phyloP scores from a whole-genome alignment of 2,797 vertebrate genomes.

The Neoniphon sammara region DNA sequence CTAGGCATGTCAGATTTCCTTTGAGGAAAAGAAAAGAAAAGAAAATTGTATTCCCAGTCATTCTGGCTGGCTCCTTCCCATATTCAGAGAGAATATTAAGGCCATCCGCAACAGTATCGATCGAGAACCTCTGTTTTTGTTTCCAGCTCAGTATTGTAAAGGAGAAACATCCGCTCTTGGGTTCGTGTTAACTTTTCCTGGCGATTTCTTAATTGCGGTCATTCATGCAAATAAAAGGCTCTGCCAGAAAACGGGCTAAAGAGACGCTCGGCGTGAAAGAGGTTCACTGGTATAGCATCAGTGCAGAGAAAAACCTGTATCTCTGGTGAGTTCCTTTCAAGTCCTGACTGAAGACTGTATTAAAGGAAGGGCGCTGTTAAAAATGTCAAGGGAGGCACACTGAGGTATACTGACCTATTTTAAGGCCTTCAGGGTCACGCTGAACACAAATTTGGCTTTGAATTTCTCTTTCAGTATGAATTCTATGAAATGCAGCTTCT shows the following conservation, averaged over 20 bases:
- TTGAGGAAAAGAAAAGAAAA: constrained; percentile 39
- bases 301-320: constrained; percentile 50
- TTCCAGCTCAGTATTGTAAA: constrained; percentile 15
- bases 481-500: constrained; percentile 51
- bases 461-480: constrained; percentile 47
- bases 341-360: constrained; percentile 20
- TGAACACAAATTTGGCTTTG: constrained; percentile 50
- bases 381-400: constrained; percentile 47
- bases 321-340: constrained; percentile 68
- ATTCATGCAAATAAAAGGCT: constrained; percentile 20
- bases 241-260: constrained; percentile 54
- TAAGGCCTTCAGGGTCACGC: constrained; percentile 37
- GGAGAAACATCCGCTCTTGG: constrained; percentile 31
- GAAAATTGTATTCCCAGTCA: constrained; percentile 26
- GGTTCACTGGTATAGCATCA: constrained; percentile 42
- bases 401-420: constrained; percentile 44
- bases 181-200: constrained; percentile 44
- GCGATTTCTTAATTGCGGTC: constrained; percentile 31
- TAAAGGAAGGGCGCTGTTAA: constrained; percentile 41
- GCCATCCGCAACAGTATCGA: constrained; percentile 1
- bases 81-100: constrained; percentile 17
- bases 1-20: constrained; percentile 59
- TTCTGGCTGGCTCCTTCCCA: constrained; percentile 11
- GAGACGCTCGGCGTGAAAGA: constrained; percentile 54
- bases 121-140: constrained; percentile 13